phyloP scores from a whole-genome alignment of 2,113 vertebrate genomes.

The Xenus cinereus region DNA sequence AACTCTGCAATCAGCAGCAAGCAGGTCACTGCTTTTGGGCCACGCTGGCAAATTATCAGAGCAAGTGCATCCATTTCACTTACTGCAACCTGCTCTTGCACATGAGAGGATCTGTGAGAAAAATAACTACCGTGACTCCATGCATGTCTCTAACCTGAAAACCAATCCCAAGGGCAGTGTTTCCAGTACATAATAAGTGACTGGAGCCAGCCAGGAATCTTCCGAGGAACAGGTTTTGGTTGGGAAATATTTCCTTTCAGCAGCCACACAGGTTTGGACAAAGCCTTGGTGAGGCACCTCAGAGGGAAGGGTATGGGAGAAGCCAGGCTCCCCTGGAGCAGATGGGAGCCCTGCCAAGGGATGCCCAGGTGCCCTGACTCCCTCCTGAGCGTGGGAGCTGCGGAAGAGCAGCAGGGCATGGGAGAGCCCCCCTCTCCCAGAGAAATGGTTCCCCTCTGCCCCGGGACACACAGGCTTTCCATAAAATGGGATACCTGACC shows the following conservation, averaged over 20 bases:
- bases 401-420: background rate
- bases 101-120: background rate
- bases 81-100: background rate
- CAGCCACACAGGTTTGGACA: background rate
- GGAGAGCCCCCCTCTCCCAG: background rate
- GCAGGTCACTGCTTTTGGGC: background rate
- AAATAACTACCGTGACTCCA: background rate
- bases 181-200: background rate
- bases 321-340: background rate
- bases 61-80: background rate
- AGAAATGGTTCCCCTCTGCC: background rate
- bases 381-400: background rate
- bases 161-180: background rate
- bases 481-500: background rate
- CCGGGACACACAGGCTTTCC: background rate
- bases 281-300: background rate
- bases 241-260: background rate
- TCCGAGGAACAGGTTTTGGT: background rate
- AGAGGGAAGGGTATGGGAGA: background rate
- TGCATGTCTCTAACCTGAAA: background rate
- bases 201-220: background rate
- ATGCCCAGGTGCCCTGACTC: rapidly evolving
- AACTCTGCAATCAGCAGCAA: background rate
- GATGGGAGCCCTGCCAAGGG: background rate
- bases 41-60: background rate